Base-by-base conservation (phyloP, 2,888 invertebrate genomes). In the Acanthacorydalis orientalis region DNA sequence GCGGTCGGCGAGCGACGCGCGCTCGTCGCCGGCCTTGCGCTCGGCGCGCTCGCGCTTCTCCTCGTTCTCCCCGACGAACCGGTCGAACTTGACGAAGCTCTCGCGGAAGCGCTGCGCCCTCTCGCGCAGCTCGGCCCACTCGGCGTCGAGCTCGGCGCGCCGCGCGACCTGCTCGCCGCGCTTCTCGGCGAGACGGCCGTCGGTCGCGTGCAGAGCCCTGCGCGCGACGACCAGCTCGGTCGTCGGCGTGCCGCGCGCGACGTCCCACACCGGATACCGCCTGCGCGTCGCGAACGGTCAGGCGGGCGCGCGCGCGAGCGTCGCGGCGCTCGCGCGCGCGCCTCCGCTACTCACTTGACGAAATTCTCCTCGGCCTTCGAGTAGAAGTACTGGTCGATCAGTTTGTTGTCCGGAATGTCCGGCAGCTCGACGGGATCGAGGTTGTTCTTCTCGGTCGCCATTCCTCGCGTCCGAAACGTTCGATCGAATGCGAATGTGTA, bases 261-360 rank as follows among this genome's bases (percentile, higher is more conserved):
- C 63, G 55, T 78, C 77, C 75, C 77, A 77, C 67, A 73, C 72
- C 57, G 77, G 77, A 60, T 72, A 73, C 56, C 73, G 73, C 57
- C 77, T 77, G 52, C 23, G 6, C 6, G 23, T 23, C 23, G 23
- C 6, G 23, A 23, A 23, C 63, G 4, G 73, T 69, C 44, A 71
- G 77, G 74, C 0, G 70, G 71, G 0, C 68, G n/a, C 66, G 1
- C 75, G 70, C 0, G 75, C 69, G 1, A 70, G n/a, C 63, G 55
- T 78, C 77, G 75, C 77, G 77, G 77, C 73, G 73, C 57, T 77
- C 77, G 52, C 23, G 6, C 6, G 23, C 23, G 23, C 6, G 23
- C 2, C 23, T 23, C 23, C 23, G 23, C 23, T 23, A 23, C 67
- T 62, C 61, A 76, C 75, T 70, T 72, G 33, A 73, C 65, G 60